Percentiles rank a stretch among this genome's conserved stretches.
Conservation (phyloP, 1,140 invertebrate species). For the Drosophila navojoa region DNA sequence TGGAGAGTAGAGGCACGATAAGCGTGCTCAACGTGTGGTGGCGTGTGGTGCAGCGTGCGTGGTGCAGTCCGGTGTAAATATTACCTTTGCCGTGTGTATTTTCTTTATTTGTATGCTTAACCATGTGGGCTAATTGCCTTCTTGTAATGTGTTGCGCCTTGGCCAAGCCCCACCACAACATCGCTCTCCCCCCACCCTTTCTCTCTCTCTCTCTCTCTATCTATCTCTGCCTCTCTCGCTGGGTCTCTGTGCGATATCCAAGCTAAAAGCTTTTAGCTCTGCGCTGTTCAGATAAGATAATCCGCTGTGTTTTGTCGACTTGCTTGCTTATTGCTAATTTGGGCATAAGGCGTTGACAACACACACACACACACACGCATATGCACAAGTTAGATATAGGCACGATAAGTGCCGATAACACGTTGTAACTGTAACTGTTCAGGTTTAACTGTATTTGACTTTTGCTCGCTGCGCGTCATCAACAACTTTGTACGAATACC, state of each 20-base stretch:
- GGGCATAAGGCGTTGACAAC: slow-evolving; percentile 38
- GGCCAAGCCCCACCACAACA: slow-evolving; percentile 3
- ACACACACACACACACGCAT: not conserved
- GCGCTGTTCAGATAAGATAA: slow-evolving; percentile 67
- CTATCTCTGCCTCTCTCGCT: not conserved
- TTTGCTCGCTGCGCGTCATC: slow-evolving; percentile 39
- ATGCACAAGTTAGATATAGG: slow-evolving; percentile 29
- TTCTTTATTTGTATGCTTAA: slow-evolving; percentile 10
- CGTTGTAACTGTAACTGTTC: slow-evolving; percentile 41
- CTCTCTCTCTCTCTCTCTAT: not conserved
- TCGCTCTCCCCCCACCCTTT: not conserved
- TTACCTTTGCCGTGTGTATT: slow-evolving; percentile 14
- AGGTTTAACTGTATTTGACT: slow-evolving; percentile 21
- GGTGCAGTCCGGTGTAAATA: slow-evolving; percentile 17
- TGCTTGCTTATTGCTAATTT: slow-evolving; percentile 46
- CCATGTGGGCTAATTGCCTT: slow-evolving; percentile 48
- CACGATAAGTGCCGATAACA: slow-evolving; percentile 44
- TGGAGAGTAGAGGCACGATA: slow-evolving; percentile 50
- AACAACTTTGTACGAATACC: slow-evolving; percentile 1
- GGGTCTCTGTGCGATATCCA: slow-evolving; percentile 25
- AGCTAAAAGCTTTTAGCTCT: slow-evolving; percentile 45
- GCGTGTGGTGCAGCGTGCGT: not conserved
- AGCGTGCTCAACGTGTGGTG: slow-evolving; percentile 2
- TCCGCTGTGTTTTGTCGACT: slow-evolving; percentile 41
- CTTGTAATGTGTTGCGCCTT: slow-evolving; percentile 56